Percentiles rank a stretch among this genome's conserved stretches.
These are phyloP conservation scores for Lamprotornis superbus DNA, from an alignment of 2,113 vertebrate genomes.

Conservation along the genomic window DNA sequence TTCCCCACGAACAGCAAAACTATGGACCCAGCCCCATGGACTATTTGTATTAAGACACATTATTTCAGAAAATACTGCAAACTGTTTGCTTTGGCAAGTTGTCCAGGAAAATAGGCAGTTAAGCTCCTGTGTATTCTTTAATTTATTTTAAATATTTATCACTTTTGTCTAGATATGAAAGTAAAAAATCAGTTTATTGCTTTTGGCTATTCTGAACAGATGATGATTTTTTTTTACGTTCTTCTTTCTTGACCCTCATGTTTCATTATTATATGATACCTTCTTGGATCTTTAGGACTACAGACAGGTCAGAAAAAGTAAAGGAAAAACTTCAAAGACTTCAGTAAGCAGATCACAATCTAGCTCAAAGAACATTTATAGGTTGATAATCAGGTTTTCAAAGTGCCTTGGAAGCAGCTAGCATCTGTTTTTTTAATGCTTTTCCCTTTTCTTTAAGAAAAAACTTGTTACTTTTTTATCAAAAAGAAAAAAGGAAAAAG, in stretches of 20 bases:
- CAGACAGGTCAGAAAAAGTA: neutral
- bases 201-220: neutral
- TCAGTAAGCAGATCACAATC: neutral
- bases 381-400: neutral
- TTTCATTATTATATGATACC: neutral
- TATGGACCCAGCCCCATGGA: neutral
- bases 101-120: neutral
- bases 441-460: neutral
- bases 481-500: neutral
- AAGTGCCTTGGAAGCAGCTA: neutral
- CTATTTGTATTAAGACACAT: neutral
- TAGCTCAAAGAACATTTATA: neutral
- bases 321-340: neutral
- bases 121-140: neutral
- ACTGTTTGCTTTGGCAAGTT: neutral
- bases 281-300: neutral
- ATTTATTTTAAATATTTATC: neutral
- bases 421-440: neutral
- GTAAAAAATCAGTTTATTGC: neutral
- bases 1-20: neutral
- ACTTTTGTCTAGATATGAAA: neutral
- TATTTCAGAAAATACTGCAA: neutral
- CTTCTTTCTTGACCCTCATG: neutral
- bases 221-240: neutral
- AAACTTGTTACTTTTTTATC: neutral